Conservation (phyloP, 2,888 invertebrate species). For the Ormyrus labotus region DNA sequence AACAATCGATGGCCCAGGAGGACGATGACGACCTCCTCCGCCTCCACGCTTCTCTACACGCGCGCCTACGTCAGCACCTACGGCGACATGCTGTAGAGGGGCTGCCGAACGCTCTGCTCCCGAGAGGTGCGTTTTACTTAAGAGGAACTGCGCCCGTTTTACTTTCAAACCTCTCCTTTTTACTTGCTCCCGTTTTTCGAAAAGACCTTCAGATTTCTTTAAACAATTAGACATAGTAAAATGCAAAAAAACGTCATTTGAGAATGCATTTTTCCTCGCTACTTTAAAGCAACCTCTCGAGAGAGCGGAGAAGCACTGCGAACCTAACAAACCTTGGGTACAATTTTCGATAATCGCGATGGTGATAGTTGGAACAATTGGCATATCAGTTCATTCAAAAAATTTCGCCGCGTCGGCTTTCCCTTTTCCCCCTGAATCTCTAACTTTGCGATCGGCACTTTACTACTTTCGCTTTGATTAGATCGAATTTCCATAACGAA, state of each 20-base stretch:
- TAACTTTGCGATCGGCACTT: neutral
- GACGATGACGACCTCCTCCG: slow-evolving; percentile 49
- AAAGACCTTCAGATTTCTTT: no score
- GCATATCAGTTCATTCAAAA: slow-evolving; percentile 59
- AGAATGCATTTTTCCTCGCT: neutral
- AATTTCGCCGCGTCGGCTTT: neutral
- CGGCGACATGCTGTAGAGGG: slow-evolving; percentile 56
- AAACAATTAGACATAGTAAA: no score
- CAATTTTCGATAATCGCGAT: slow-evolving; percentile 54
- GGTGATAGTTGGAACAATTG: slow-evolving; percentile 57
- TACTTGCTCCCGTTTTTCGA: no score
- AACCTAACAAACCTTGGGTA: slow-evolving; percentile 45
- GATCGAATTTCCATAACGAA: slow-evolving; percentile 27
- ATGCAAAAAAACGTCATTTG: no score
- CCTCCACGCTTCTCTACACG: slow-evolving; percentile 53
- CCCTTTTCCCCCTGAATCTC: neutral
- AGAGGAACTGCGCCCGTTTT: no score
- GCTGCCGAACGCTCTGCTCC: neutral
- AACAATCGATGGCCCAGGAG: slow-evolving; percentile 49
- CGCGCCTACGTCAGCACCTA: slow-evolving; percentile 55
- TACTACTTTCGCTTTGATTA: slow-evolving; percentile 3
- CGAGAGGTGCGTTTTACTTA: no score
- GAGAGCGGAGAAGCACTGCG: neutral
- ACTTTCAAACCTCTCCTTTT: no score
- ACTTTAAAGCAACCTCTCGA: neutral